phyloP scores from a whole-genome alignment of 2,888 invertebrate species.

The Cosmopolites sordidus region DNA sequence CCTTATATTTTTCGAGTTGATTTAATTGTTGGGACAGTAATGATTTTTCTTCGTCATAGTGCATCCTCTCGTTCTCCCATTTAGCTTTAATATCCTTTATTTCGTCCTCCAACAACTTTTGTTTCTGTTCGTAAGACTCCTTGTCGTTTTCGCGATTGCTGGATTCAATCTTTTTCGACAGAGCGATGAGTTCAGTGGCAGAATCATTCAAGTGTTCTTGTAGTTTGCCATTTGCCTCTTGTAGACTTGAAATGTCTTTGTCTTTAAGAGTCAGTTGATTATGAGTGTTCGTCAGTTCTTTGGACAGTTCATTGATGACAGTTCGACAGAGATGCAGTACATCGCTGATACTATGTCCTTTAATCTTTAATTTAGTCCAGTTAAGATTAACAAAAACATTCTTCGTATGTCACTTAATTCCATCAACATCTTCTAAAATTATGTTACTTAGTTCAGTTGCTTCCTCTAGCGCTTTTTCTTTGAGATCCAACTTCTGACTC shows the following conservation, averaged over 20 bases:
- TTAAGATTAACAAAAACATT: constrained; percentile 18
- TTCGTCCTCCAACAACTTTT: constrained; percentile 27
- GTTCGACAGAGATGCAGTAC: constrained; percentile 35
- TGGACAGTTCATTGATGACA: constrained; percentile 36
- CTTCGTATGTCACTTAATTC: constrained; percentile 33
- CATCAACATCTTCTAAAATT: constrained; percentile 38
- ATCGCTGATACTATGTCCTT: constrained; percentile 23
- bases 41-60: constrained; percentile 43
- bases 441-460: constrained; percentile 36
- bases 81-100: constrained; percentile 13
- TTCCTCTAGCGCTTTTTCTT: constrained; percentile 35
- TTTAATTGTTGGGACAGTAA: constrained; percentile 28
- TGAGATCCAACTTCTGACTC: constrained; percentile 32
- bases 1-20: constrained; percentile 5
- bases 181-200: constrained; percentile 28
- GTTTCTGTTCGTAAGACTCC: constrained; percentile 25
- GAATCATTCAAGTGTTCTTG: constrained; percentile 34
- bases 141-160: constrained; percentile 9
- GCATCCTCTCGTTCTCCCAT: constrained; percentile 39
- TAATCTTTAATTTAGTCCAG: constrained; percentile 20
- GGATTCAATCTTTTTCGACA: constrained; percentile 28
- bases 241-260: constrained; percentile 37
- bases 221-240: constrained; percentile 31
- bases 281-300: constrained; percentile 31
- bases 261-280: constrained; percentile 31